phyloP scores from a whole-genome alignment of 2,888 invertebrate genomes.

The Cremastobaeus sp. region DNA sequence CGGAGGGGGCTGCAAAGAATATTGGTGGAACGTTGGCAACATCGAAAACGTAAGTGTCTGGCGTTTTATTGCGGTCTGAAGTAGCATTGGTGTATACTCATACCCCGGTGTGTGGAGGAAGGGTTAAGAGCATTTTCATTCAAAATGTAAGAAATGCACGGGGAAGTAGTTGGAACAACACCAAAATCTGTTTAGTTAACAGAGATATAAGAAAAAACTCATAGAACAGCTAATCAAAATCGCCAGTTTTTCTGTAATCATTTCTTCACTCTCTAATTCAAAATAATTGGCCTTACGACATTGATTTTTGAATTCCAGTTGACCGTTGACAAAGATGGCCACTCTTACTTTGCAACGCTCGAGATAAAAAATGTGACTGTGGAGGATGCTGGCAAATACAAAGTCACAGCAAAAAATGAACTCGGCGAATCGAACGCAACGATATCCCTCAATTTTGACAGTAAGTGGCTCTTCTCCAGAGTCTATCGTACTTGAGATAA shows the following conservation, averaged over 20 bases:
- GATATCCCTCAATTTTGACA: constrained; percentile 98
- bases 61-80: no score
- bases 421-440: constrained; percentile 98
- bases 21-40: no score
- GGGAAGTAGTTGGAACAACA: constrained; percentile 40
- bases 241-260: background rate
- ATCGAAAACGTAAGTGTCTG: no score
- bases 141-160: constrained; percentile 36
- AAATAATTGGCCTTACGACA: background rate
- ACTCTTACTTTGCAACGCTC: constrained; percentile 94
- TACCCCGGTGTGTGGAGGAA: no score
- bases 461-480: constrained; percentile 83
- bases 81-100: no score
- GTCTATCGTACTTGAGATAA: constrained; percentile 39
- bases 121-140: constrained; percentile 50
- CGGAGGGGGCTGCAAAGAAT: no score
- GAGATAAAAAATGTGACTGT: constrained; percentile 96
- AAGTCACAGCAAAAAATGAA: constrained; percentile 98
- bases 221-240: constrained; percentile 13
- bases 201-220: constrained; percentile 17
- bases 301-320: constrained; percentile 81
- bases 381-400: constrained; percentile 98
- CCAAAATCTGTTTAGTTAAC: constrained; percentile 37
- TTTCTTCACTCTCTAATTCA: background rate
- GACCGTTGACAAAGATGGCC: constrained; percentile 93